Percentiles rank a stretch among this genome's conserved stretches.
These are phyloP conservation scores for Thecocarcelia acutangulata DNA, from an alignment of 2,888 invertebrate genomes.

Conservation along the genomic window DNA sequence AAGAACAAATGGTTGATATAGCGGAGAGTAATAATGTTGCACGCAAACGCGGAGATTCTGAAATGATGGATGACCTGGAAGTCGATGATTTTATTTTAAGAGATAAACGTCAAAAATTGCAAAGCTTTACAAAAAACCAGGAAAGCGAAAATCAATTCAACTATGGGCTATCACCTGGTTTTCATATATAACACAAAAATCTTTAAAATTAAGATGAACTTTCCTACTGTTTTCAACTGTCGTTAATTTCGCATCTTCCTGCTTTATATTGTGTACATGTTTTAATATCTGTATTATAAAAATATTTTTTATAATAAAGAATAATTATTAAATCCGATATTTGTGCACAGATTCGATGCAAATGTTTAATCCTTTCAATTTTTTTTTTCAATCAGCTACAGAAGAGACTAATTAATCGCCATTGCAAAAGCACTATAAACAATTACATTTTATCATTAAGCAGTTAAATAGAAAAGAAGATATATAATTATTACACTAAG, in stretches of 20 bases:
- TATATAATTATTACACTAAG: too few relatives aligned
- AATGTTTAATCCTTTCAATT: not conserved
- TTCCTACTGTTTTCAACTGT: constrained; percentile 3
- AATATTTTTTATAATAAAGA: not conserved
- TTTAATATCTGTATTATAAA: not conserved
- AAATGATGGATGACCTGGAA: constrained; percentile 77
- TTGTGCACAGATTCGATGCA: not conserved
- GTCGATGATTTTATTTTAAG: constrained; percentile 79
- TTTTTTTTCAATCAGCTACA: too few relatives aligned
- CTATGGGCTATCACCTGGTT: constrained; percentile 79
- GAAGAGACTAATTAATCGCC: too few relatives aligned
- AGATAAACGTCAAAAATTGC: constrained; percentile 78
- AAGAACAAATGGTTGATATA: constrained; percentile 70
- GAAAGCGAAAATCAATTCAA: constrained; percentile 78
- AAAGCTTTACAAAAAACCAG: constrained; percentile 74
- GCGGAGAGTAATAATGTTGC: constrained; percentile 36
- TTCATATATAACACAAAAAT: constrained; percentile 73
- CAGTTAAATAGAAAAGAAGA: too few relatives aligned
- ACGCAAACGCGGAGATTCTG: constrained; percentile 79
- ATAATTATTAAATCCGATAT: not conserved
- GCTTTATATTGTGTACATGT: constrained; percentile 17
- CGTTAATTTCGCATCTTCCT: constrained; percentile 21
- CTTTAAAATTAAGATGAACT: not conserved
- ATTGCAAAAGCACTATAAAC: too few relatives aligned
- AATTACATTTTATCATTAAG: too few relatives aligned